Conservation (phyloP, 2,113 vertebrate species). For the Rhinolophus ferrumequinum region DNA sequence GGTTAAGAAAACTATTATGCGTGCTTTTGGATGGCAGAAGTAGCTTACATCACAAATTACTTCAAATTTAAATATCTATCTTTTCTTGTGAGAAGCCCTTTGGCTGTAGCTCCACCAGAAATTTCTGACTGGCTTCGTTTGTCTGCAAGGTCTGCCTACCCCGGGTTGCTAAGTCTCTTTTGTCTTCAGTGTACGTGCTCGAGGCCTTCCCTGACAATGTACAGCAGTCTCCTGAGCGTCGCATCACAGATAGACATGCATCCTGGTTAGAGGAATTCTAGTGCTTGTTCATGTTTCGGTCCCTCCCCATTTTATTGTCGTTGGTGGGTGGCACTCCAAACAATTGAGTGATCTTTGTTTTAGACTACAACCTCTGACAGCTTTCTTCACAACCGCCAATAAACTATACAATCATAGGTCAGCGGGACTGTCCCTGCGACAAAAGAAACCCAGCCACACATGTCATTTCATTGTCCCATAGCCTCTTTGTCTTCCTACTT, state of each 20-base stretch:
- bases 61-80: not conserved
- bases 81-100: not conserved
- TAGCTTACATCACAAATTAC: not conserved
- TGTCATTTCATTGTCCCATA: not conserved
- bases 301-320: not conserved
- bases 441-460: not conserved
- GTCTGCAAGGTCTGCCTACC: not conserved
- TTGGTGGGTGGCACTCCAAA: not conserved
- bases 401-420: not conserved
- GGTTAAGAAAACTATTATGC: not conserved
- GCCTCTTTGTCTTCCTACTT: not conserved
- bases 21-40: not conserved
- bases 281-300: not conserved
- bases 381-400: not conserved
- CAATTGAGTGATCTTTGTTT: not conserved
- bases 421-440: not conserved
- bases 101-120: not conserved
- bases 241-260: rapidly evolving
- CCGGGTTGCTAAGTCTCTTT: not conserved
- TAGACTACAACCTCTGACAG: not conserved
- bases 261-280: not conserved
- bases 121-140: not conserved
- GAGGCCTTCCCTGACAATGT: not conserved
- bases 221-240: too few species aligned
- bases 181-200: not conserved